Evolutionary conservation across 2,888 invertebrate species (phyloP).

Genomic region (Argyresthia albistria): DNA sequence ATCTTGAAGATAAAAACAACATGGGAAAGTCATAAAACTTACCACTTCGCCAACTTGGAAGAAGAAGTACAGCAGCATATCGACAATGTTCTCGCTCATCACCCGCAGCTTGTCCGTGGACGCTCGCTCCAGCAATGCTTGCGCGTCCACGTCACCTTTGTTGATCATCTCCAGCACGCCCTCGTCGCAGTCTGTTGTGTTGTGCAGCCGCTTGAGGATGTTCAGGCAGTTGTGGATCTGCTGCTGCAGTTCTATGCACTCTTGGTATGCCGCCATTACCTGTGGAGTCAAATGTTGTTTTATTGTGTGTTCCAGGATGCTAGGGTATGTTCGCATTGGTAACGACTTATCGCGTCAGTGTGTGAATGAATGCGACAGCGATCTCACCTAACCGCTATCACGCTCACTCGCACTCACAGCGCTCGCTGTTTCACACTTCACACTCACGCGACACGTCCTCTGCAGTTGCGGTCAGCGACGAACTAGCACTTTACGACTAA

Average conservation of each 20-base stretch:
- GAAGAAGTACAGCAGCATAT: slow-evolving; percentile 82
- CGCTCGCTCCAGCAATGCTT: slow-evolving; percentile 68
- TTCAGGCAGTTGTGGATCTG: slow-evolving; percentile 88
- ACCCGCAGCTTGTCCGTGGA: slow-evolving; percentile 89
- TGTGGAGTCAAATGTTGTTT: not conserved
- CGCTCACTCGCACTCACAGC: too few relatives aligned
- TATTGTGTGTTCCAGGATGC: too few relatives aligned
- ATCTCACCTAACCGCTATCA: too few relatives aligned
- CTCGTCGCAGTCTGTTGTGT: slow-evolving; percentile 51
- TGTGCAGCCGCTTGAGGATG: slow-evolving; percentile 82
- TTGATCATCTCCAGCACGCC: slow-evolving; percentile 37
- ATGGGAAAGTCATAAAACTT: not conserved
- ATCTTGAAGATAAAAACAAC: not conserved
- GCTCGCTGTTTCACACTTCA: too few relatives aligned
- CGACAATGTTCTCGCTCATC: slow-evolving; percentile 85
- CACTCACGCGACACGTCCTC: too few relatives aligned
- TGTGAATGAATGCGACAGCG: too few relatives aligned
- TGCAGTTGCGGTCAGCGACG: too few relatives aligned
- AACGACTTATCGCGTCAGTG: too few relatives aligned
- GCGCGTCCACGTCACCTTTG: slow-evolving; percentile 40
- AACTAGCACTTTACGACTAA: too few relatives aligned
- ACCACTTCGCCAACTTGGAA: slow-evolving; percentile 61
- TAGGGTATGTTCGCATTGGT: too few relatives aligned
- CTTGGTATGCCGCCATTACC: slow-evolving; percentile 68
- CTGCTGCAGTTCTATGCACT: slow-evolving; percentile 90